These are phyloP conservation scores for Heliconius hewitsoni DNA, from an alignment of 1,140 invertebrate species.

Conservation along the genomic window DNA sequence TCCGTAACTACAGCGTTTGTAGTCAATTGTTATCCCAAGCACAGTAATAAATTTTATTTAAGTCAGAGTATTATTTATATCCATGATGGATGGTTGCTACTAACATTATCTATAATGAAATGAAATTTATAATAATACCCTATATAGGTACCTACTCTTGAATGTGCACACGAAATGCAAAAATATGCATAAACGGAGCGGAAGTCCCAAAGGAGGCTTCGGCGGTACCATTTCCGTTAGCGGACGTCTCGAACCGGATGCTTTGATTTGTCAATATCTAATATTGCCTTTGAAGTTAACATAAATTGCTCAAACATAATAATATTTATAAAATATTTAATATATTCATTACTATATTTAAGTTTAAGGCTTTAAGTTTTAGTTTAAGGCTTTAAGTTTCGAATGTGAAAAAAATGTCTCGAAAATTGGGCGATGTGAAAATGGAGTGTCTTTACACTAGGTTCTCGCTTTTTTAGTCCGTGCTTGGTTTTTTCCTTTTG, in stretches of 20 bases:
- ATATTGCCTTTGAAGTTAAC: conserved; percentile 2
- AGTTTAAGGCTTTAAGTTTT: too few relatives aligned
- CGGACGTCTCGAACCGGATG: conserved; percentile 28
- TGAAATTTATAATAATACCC: background rate
- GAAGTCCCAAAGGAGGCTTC: conserved; percentile 34
- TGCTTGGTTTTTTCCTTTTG: too few relatives aligned
- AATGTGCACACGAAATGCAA: conserved; percentile 28
- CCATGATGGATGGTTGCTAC: background rate
- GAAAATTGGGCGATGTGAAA: too few relatives aligned
- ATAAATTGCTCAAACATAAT: background rate
- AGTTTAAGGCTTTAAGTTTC: too few relatives aligned
- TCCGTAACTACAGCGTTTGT: too few relatives aligned
- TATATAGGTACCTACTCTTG: background rate
- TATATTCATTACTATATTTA: too few relatives aligned
- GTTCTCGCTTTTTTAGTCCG: too few relatives aligned
- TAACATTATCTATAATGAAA: background rate
- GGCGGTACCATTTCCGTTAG: conserved; percentile 29
- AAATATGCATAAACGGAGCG: conserved; percentile 25
- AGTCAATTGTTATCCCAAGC: too few relatives aligned
- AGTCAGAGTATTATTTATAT: background rate
- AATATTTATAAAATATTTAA: background rate
- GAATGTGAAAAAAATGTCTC: too few relatives aligned
- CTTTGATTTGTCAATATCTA: conserved; percentile 33
- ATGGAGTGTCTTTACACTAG: too few relatives aligned
- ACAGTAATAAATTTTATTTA: too few relatives aligned